Conservation (phyloP, 2,797 vertebrate genomes). For the Amazona ochrocephala region DNA sequence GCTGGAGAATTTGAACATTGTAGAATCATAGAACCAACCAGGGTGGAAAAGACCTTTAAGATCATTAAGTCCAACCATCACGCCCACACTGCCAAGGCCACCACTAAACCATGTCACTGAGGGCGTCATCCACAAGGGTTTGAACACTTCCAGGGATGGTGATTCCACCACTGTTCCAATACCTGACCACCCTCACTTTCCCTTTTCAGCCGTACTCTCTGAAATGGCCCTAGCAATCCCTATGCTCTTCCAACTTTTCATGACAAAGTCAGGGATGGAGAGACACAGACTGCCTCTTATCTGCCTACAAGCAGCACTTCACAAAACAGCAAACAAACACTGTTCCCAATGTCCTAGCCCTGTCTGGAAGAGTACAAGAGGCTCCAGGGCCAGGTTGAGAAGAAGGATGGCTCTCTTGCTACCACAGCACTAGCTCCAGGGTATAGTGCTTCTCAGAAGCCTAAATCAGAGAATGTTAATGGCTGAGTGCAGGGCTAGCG, state of each 20-base stretch:
- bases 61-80: neutral
- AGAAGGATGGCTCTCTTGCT: neutral
- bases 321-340: neutral
- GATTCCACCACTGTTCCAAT: neutral
- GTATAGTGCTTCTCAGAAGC: constrained; percentile 50
- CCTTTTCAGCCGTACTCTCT: neutral
- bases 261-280: neutral
- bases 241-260: neutral
- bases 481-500: constrained; percentile 8
- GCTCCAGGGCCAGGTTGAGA: constrained; percentile 11
- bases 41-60: neutral
- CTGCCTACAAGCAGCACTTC: neutral
- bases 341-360: neutral
- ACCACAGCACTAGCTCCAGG: constrained; percentile 35
- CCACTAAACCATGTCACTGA: neutral
- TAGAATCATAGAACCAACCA: neutral
- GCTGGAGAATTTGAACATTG: neutral
- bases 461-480: constrained; percentile 56
- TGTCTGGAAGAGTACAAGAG: neutral
- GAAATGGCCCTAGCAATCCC: neutral
- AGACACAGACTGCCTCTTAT: neutral
- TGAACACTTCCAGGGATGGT: neutral
- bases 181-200: neutral
- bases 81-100: neutral
- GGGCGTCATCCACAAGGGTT: neutral